These are phyloP conservation scores for Perodicticus potto DNA, from an alignment of 2,797 vertebrate species.

Conservation along the genomic window DNA sequence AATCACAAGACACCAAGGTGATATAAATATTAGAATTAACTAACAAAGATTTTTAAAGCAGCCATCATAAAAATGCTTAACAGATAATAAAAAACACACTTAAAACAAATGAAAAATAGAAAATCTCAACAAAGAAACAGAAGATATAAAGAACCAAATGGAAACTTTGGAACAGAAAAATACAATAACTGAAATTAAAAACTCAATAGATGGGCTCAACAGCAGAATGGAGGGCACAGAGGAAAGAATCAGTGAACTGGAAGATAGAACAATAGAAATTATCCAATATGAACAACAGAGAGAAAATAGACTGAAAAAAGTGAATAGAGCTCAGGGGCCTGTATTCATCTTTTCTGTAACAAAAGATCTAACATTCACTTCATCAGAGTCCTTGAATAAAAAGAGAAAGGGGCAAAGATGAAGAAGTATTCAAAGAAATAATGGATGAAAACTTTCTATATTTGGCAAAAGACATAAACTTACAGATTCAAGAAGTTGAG, in stretches of 20 bases:
- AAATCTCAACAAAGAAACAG: conserved; percentile 32
- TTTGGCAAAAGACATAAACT: conserved; percentile 50
- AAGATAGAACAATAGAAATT: not conserved
- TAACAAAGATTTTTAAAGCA: not conserved
- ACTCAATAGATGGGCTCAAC: not conserved
- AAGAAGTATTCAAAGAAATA: conserved; percentile 34
- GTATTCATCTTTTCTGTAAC: not conserved
- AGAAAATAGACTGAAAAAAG: not conserved
- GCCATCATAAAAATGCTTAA: conserved; percentile 25
- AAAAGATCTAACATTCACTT: not conserved
- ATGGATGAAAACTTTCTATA: conserved; percentile 59
- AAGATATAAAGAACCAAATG: conserved; percentile 19
- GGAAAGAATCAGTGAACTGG: not conserved
- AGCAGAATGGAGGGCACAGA: conserved; percentile 21
- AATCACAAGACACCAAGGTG: not conserved
- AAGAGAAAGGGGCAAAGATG: not conserved
- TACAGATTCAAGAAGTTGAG: conserved; percentile 58
- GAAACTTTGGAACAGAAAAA: conserved; percentile 26
- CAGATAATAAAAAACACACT: not conserved
- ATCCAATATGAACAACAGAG: not conserved
- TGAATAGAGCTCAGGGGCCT: not conserved
- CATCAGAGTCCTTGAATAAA: conserved; percentile 8
- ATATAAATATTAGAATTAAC: not conserved
- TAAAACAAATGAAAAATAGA: conserved; percentile 16
- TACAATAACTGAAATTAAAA: conserved; percentile 20